phyloP scores from a whole-genome alignment of 2,113 vertebrate species.

The Sapayoa aenigma region DNA sequence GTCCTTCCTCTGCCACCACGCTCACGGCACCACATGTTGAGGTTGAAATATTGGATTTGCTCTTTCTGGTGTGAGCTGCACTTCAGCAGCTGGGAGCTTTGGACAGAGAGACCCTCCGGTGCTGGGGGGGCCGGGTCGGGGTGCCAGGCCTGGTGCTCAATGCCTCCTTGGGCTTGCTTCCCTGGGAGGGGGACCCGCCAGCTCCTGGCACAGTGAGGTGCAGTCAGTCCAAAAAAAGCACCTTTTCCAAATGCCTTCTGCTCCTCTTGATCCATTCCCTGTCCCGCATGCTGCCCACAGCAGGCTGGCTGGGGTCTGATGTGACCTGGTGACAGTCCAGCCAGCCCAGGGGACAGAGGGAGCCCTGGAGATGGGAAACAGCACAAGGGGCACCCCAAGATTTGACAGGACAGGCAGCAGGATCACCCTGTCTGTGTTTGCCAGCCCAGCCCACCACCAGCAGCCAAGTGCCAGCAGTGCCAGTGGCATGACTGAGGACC shows the following conservation, averaged over 20 bases:
- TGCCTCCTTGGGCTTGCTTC: not conserved
- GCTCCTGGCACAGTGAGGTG: rapidly evolving
- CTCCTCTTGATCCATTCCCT: not conserved
- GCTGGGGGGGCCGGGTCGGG: rapidly evolving
- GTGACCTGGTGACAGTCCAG: not conserved
- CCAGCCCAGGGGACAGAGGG: not conserved
- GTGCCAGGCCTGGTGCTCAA: not conserved
- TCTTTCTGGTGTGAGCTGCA: not conserved
- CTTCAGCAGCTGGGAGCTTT: not conserved
- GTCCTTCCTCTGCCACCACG: rapidly evolving
- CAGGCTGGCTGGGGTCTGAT: not conserved
- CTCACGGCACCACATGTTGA: rapidly evolving
- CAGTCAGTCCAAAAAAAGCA: not conserved
- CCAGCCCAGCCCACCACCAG: not conserved
- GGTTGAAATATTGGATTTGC: not conserved
- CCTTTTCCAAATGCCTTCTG: not conserved
- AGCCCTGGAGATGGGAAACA: not conserved
- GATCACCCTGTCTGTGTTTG: not conserved
- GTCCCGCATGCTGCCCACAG: rapidly evolving
- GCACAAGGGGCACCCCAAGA: not conserved
- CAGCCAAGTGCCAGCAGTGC: not conserved
- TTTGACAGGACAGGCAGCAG: not conserved
- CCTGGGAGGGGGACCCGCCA: rapidly evolving
- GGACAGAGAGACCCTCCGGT: rapidly evolving
- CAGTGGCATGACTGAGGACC: not conserved